Evolutionary conservation across 2,113 vertebrate species (phyloP).

Genomic region (Heliornis fulica): DNA sequence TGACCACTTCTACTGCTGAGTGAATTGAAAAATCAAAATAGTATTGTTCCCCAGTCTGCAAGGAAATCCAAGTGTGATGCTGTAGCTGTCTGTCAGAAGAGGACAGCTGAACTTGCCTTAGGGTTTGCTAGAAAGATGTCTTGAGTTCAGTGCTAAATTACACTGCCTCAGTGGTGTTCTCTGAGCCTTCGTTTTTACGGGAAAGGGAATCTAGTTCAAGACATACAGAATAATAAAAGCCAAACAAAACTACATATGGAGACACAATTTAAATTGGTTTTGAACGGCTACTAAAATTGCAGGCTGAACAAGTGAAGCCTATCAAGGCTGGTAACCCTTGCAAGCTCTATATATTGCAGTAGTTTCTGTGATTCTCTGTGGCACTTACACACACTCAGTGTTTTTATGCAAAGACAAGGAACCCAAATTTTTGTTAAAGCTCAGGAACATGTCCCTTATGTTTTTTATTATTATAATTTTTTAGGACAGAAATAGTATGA

Average conservation of each 20-base stretch:
- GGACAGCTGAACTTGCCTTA: neutral
- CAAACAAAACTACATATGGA: neutral
- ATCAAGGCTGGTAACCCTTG: neutral
- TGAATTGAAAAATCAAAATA: slow-evolving; percentile 12
- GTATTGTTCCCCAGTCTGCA: neutral
- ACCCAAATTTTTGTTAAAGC: neutral
- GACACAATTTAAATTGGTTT: neutral
- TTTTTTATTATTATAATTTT: neutral
- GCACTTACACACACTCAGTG: neutral
- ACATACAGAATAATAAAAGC: neutral
- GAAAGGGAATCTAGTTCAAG: neutral
- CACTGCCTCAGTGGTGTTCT: neutral
- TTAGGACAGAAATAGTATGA: neutral
- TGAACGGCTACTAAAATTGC: neutral
- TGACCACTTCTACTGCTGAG: neutral
- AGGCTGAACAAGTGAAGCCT: neutral
- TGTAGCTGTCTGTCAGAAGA: neutral
- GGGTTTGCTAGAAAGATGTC: neutral
- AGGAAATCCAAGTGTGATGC: neutral
- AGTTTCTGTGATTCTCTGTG: neutral
- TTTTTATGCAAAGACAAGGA: neutral
- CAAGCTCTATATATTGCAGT: neutral
- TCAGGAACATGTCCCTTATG: neutral
- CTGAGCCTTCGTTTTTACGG: neutral
- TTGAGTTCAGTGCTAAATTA: neutral